Evolutionary conservation across 92 coral and sea anemone genomes (phyloP).

Genomic region (Porites cylindrica): DNA sequence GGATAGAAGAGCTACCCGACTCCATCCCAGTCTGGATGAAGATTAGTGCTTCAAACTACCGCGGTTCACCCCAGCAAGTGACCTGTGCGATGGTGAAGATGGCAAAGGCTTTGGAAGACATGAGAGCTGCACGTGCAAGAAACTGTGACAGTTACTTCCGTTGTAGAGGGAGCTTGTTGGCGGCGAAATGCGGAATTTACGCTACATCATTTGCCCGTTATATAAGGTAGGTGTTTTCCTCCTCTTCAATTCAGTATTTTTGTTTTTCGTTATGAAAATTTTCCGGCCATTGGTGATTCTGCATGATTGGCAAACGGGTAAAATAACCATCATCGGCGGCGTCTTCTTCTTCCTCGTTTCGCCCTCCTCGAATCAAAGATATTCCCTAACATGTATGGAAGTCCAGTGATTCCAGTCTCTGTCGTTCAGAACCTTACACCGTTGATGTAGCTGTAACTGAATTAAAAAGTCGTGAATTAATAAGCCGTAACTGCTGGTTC

Average conservation of each 20-base stretch:
- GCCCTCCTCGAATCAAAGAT: too few species aligned
- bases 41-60: constrained; percentile 7
- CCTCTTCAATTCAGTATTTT: neutral
- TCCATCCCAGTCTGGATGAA: constrained; percentile 31
- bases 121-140: constrained; percentile 15
- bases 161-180: constrained; percentile 51
- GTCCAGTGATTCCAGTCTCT: too few species aligned
- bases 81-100: constrained; percentile 32
- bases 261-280: too few species aligned
- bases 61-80: constrained; percentile 24
- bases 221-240: constrained; percentile 34
- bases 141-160: constrained; percentile 67
- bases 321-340: too few species aligned
- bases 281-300: too few species aligned
- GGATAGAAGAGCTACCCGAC: constrained; percentile 14
- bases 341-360: too few species aligned
- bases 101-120: constrained; percentile 41
- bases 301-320: too few species aligned
- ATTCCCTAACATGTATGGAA: too few species aligned
- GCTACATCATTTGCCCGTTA: constrained; percentile 43
- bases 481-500: too few species aligned
- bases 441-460: too few species aligned
- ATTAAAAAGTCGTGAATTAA: too few species aligned
- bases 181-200: constrained; percentile 56
- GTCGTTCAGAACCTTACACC: too few species aligned